Base-by-base conservation (phyloP, 2,113 vertebrate genomes). In the Tor tambroides region DNA sequence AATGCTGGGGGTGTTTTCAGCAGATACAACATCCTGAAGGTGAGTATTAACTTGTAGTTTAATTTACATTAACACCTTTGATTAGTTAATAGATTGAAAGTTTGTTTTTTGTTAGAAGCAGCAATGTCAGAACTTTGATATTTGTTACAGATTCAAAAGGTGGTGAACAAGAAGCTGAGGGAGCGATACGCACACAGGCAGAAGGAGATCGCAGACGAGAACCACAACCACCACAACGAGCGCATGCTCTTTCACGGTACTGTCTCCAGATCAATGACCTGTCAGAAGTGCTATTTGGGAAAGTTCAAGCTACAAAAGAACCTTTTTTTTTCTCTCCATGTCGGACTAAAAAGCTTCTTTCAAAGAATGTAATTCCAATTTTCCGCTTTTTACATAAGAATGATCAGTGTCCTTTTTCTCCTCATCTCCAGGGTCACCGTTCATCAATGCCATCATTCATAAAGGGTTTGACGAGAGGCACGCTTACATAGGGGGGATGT, bases 1-100 rank as follows among this genome's bases (percentile, higher is more conserved):
- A 99, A 99, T 89, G 98, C 98, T 32, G 98, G 98, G 0, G 98
- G 98, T 49, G 96, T 99, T 92, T 99, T 99, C 96, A 99, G 97
- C 90, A 95, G 97, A 88, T 99, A 99, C 91, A 97, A 98, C 88
- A 98, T 99, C 88, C 97, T 99, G 85, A 97, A 98, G 95, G 98
- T 99, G 90, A 93, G 95, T 5, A 4, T 30, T 26, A 26, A 17
- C 6, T 30, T 67, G 61, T 59, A 4, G 30, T 23, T 63, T 7
- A 14, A 43, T 21, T 12, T 80, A 19, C 28, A 54, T 86, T 2
- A 11, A 38, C 23, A 23, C 11, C 15, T 32, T 21, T 69, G 30
- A 32, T 67, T 17, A 32, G 19, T 59, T 19, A 4, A 23, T 12
- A 6, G 7, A 28, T 80, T 26, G 51, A 43, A 78, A 19, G 63